Evolutionary conservation across 2,113 vertebrate species (phyloP), one percentile per base, ranked within the genome.

Genomic region (Platichthys flesus): DNA sequence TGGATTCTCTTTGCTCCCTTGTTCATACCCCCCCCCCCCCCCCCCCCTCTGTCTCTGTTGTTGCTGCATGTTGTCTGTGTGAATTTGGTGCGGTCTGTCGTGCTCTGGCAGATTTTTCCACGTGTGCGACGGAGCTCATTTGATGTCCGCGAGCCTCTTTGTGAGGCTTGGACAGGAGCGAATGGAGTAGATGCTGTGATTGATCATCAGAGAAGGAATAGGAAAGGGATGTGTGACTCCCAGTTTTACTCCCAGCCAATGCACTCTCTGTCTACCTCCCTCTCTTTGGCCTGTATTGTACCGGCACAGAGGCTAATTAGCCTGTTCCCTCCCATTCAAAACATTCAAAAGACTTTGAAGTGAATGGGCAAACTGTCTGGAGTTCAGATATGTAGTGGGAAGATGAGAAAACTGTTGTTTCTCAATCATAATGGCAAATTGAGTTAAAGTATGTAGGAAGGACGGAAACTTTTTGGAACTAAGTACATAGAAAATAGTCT

Each of bases 341-440:
- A 65, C 72, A 54, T 74, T 85, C 60, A 88, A 79, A 81, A 86
- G 76, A 74, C 63, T 80, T 60, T 78, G 54, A 78, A 77, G 47
- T 15, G 20, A 78, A 85, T 49, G 31, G 28, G 8, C 8, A 54
- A n/a, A 28, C 20, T 0, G 58, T 49, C 12, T 45, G 20, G 24
- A 74, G 49, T 5, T 37, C 59, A 12, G 45, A 18, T 45, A 64
- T 52, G 26, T 71, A 12, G n/a, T 35, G 23, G 45, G 56, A 49
- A 79, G 81, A 72, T 12, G 23, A 69, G 49, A 67, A 62, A 55
- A 5, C 40, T 21, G 49, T 51, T 1, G 47, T 16, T 16, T 51
- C 47, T 51, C 47, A 6, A 31, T 31, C 6, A 31, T 6, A 31
- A 31, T 31, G 31, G 6, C 6, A 31, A 31, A 7, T 31, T 31